Evolutionary conservation across 2,888 invertebrate species (phyloP), one percentile per base, ranked within the genome.

Genomic region (Tortrix viridana): DNA sequence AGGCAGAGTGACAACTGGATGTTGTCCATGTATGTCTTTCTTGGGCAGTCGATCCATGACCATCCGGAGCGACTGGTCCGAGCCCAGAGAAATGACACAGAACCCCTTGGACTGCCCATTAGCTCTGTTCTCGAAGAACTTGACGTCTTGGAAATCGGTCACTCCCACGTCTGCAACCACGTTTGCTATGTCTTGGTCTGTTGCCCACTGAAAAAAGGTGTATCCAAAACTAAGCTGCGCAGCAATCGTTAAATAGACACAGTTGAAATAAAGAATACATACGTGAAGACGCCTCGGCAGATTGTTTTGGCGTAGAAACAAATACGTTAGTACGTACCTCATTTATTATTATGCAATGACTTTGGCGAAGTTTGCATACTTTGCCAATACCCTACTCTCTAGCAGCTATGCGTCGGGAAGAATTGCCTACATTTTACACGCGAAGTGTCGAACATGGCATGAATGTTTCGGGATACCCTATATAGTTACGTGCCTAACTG

Each of bases 31-130:
- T 60, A 99, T 93, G 80, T 98, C 98, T 84, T 97, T 97, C 86
- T 98, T 97, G n/a, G 98, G 96, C 69, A 99, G 93, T 73, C 98
- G 95, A 72, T 99, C 99, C 94, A 99, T 95, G 65, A 98, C 96
- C 79, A 95, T 92, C 61, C 98, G 94, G 86, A 98, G 95, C 72
- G 98, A 98, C 69, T 95, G 94, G 79, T 99, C 99, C 0, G 98
- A 98, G 16, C 97, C 98, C 70, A 99, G 93, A 1, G 98, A 97
- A 72, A 99, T 96, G 54, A 99, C 96, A 84, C 99, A 99, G 92
- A 99, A 99, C 32, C 99, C 98, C 93, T 99, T 99, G 0, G 98
- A 98, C 88, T 99, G 99, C 23, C 99, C 99, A 93, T 99, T 99
- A 38, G 98, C 97, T 77, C 99, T 95, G 93, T 99, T 99, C 90